These are phyloP conservation scores for Rhagium mordax DNA, from an alignment of 2,888 invertebrate genomes.

Conservation along the genomic window DNA sequence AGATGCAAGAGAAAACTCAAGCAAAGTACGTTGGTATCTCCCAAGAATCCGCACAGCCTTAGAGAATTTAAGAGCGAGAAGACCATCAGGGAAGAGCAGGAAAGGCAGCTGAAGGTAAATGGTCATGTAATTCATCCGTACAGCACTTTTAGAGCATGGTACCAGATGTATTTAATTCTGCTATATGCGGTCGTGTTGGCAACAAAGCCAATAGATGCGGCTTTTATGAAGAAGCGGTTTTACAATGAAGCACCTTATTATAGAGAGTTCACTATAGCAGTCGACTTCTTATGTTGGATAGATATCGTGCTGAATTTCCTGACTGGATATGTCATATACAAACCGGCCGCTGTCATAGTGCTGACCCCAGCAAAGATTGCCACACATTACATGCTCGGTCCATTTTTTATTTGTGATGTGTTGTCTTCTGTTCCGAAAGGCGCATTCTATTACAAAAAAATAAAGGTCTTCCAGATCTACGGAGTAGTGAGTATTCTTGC, in stretches of 20 bases:
- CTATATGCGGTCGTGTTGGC: conserved; percentile 41
- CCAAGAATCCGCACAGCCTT: neutral
- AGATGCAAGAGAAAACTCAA: neutral
- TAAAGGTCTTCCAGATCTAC: neutral
- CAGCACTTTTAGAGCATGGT: conserved; percentile 37
- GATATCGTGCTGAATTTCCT: conserved; percentile 46
- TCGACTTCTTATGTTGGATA: conserved; percentile 39
- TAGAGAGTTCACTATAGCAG: neutral
- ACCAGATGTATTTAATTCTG: conserved; percentile 45
- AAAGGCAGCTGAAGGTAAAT: conserved; percentile 40
- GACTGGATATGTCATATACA: conserved; percentile 38
- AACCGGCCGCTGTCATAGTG: conserved; percentile 39
- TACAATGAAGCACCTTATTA: neutral
- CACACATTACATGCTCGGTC: conserved; percentile 41
- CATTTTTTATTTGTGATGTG: conserved; percentile 46
- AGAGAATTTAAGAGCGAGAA: conserved; percentile 45
- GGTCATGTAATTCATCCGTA: conserved; percentile 49
- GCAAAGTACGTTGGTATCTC: neutral
- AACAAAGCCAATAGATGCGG: conserved; percentile 40
- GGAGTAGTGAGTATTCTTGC: conserved; percentile 24
- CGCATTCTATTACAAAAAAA: neutral
- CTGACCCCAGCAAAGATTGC: conserved; percentile 37
- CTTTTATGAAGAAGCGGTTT: neutral
- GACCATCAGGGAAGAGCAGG: conserved; percentile 42
- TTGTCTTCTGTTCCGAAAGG: conserved; percentile 45